Evolutionary conservation across 1,140 invertebrate species (phyloP), one percentile per base, ranked within the genome.

Genomic region (Pseudomyrmex pallidus): DNA sequence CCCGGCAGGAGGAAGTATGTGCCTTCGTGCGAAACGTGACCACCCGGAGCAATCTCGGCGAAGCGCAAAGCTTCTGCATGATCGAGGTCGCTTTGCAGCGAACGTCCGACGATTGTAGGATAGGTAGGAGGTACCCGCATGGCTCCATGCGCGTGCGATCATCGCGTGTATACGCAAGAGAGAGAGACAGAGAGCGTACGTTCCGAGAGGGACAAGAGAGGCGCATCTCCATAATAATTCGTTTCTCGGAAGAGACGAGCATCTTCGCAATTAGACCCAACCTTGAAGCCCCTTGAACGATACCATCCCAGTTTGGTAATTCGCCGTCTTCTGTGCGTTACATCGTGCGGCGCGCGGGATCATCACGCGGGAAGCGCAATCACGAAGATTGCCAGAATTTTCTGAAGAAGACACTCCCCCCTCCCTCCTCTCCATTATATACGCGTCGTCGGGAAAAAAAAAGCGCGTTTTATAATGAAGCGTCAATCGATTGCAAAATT

Each of bases 221-320:
- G 59, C 66, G 64, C 59, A 87, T 88, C 85, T 82, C 72, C 87
- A 74, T 88, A 87, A 88, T 87, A 85, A 88, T 85, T 82, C 61
- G 77, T 62, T 88, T 87, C 86, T 85, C 64, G 83, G 83, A 87
- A 87, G 72, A 70, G 62, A 61, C 68, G 76, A 85, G 67, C 74
- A 56, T 50, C 64, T 87, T 87, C 48, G 25, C 74, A 77, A 82
- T 85, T 85, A 82, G 83, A 84, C 73, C 67, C 50, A 73, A 62
- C 76, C 85, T 87, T 82, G 82, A 56, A 73, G 46, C 44, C 61
- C 35, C 35, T 35, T 35, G 25, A 66, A 74, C 78, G 85, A 87
- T 85, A 57, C 35, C 80, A 80, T 70, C 77, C 67, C 67, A 77
- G 87, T 88, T 88, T 82, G 82, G 56, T 74, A 85, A 87, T 87